phyloP scores from a whole-genome alignment of 2,888 invertebrate species.

The Standfussiana lucernea region DNA sequence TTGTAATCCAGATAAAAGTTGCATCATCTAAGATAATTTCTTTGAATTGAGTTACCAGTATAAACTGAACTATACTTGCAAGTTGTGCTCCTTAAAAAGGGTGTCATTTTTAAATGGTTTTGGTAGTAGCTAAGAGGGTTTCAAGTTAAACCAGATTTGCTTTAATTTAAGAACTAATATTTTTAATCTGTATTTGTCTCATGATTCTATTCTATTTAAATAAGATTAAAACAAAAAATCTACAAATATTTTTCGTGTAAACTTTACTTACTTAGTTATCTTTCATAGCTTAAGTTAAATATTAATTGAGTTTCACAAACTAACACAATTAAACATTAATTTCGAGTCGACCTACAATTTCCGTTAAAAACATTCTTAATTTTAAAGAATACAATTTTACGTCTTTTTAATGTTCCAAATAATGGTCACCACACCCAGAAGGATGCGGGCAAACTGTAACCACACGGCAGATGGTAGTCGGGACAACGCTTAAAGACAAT shows the following conservation, averaged over 20 bases:
- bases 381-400: conserved; percentile 40
- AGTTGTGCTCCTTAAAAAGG: no score
- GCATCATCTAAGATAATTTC: conserved; percentile 46
- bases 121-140: not conserved
- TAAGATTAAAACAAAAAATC: not conserved
- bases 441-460: conserved; percentile 72
- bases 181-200: not conserved
- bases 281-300: conserved; percentile 4
- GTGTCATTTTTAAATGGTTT: conserved; percentile 16
- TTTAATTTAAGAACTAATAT: not conserved
- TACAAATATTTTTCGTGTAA: not conserved
- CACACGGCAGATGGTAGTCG: conserved; percentile 69
- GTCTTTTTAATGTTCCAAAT: conserved; percentile 52
- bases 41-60: conserved; percentile 12
- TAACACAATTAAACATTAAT: conserved; percentile 9
- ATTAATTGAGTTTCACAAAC: conserved; percentile 7
- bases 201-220: not conserved
- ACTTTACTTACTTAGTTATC: not conserved
- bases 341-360: conserved; percentile 26
- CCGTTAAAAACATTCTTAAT: conserved; percentile 31
- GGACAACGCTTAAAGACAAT: conserved; percentile 17
- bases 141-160: not conserved
- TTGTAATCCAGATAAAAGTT: conserved; percentile 21
- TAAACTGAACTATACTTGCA: not conserved
- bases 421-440: conserved; percentile 51